Percentiles rank a stretch among this genome's conserved stretches.
These are phyloP conservation scores for Arothron firmamentum DNA, from an alignment of 2,113 vertebrate species.

Conservation along the genomic window DNA sequence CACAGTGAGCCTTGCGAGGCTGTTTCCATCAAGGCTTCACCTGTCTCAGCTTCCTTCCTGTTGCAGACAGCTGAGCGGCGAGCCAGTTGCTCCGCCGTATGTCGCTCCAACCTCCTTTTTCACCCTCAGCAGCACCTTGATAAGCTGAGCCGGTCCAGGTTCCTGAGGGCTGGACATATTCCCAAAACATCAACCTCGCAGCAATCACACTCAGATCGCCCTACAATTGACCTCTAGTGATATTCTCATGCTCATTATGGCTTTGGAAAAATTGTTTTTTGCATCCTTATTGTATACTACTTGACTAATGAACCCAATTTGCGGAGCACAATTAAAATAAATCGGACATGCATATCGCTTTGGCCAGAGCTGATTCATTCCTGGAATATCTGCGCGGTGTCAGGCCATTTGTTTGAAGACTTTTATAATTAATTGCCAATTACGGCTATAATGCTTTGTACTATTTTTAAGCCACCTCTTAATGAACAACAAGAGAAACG, in stretches of 20 bases:
- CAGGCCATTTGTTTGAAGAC: constrained; percentile 18
- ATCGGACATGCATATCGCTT: constrained; percentile 18
- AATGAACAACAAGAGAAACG: constrained; percentile 4
- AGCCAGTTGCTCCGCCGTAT: not conserved
- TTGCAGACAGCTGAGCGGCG: constrained; percentile 26
- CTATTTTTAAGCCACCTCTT: not conserved
- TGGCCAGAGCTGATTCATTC: constrained; percentile 10
- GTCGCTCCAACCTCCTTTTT: not conserved
- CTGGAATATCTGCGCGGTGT: constrained; percentile 4
- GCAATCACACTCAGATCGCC: not conserved
- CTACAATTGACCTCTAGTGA: not conserved
- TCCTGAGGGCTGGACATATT: not conserved
- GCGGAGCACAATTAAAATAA: constrained; percentile 6
- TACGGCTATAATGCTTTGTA: not conserved
- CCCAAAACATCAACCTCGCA: too few relatives aligned
- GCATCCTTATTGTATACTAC: constrained; percentile 2
- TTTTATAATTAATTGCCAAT: constrained; percentile 22
- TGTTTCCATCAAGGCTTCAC: not conserved
- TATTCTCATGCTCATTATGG: not conserved
- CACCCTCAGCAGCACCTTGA: constrained; percentile 2
- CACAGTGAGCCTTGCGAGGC: constrained; percentile 25
- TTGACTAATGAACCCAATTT: constrained; percentile 15
- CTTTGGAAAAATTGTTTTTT: constrained; percentile 6
- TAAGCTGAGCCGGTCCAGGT: constrained; percentile 10
- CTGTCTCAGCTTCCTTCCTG: constrained; percentile 1